phyloP scores from a whole-genome alignment of 2,113 vertebrate species.

The Onychostruthus taczanowskii region DNA sequence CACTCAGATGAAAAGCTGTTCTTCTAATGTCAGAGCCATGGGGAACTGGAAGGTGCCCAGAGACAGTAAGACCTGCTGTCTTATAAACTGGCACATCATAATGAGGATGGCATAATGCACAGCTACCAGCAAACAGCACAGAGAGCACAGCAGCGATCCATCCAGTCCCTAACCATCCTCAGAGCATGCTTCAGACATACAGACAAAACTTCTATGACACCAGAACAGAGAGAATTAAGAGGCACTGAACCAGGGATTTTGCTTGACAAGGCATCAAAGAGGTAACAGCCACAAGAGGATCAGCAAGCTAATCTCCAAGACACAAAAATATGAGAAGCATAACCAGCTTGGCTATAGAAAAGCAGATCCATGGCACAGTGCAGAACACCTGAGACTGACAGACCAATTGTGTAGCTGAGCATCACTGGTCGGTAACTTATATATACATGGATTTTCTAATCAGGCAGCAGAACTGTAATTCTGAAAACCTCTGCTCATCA shows the following conservation, averaged over 20 bases:
- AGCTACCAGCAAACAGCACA: neutral
- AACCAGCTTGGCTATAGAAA: accelerated
- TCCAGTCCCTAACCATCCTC: neutral
- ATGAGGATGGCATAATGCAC: neutral
- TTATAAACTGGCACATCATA: neutral
- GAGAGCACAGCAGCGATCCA: neutral
- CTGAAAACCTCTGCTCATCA: neutral
- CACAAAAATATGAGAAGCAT: neutral
- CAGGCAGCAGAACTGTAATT: neutral
- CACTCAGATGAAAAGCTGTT: neutral
- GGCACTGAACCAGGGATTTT: neutral
- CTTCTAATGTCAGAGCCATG: neutral
- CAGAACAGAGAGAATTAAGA: neutral
- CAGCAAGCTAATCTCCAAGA: neutral
- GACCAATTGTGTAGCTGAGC: neutral
- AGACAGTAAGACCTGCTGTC: neutral
- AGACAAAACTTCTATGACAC: neutral
- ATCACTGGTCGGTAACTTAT: neutral
- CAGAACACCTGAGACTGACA: neutral
- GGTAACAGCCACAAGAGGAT: neutral
- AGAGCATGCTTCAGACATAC: neutral
- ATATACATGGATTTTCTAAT: accelerated
- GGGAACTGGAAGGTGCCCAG: neutral
- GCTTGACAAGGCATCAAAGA: neutral
- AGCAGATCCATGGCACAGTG: neutral